phyloP scores from a whole-genome alignment of 2,888 invertebrate genomes.

The Spilosoma lubricipeda region DNA sequence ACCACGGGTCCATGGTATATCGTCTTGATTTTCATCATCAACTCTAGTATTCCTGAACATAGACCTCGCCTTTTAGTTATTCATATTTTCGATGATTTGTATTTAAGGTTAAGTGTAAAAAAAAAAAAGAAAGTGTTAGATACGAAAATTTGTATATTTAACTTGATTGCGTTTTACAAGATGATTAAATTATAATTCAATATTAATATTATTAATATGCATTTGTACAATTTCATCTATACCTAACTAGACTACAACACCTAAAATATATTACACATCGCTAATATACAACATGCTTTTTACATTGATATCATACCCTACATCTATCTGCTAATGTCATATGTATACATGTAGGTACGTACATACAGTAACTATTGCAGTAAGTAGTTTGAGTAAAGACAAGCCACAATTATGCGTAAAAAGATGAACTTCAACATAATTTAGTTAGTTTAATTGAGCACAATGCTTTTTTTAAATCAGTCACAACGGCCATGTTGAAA shows the following conservation, averaged over 20 bases:
- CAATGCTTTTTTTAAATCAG: slow-evolving; percentile 37
- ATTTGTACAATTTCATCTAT: slow-evolving; percentile 86
- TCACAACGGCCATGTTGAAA: slow-evolving; percentile 19
- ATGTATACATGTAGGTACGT: slow-evolving; percentile 69
- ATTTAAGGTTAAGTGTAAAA: slow-evolving; percentile 19
- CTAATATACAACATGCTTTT: slow-evolving; percentile 84
- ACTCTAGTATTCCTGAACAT: no score
- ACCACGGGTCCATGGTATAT: no score
- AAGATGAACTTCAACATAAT: slow-evolving; percentile 60
- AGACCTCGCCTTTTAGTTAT: no score
- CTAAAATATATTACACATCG: slow-evolving; percentile 83
- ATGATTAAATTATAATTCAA: slow-evolving; percentile 83
- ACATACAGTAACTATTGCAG: slow-evolving; percentile 56
- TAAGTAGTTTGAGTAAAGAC: slow-evolving; percentile 55
- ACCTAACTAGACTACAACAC: slow-evolving; percentile 82
- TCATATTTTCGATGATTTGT: neutral
- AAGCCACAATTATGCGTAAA: slow-evolving; percentile 56
- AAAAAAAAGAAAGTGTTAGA: slow-evolving; percentile 63
- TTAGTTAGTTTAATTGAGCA: slow-evolving; percentile 67
- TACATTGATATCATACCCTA: slow-evolving; percentile 78
- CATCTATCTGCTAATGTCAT: slow-evolving; percentile 63
- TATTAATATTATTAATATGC: slow-evolving; percentile 83
- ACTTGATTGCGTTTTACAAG: slow-evolving; percentile 85
- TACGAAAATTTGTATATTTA: slow-evolving; percentile 86
- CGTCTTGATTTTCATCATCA: no score